Base-by-base conservation (phyloP, 2,888 invertebrate species). In the Drosophila rubida region DNA sequence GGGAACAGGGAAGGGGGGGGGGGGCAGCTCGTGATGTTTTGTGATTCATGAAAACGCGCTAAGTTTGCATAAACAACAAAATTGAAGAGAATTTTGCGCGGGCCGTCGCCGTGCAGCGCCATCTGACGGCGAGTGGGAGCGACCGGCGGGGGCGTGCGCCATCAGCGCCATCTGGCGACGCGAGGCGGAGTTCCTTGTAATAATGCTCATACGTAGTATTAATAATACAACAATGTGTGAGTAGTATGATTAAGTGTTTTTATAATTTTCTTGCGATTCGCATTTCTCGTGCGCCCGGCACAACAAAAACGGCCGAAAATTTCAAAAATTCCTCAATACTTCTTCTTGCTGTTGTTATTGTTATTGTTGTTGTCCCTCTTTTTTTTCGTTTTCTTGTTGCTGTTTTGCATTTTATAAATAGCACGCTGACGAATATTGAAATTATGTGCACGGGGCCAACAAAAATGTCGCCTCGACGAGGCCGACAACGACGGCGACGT, bases 381-480 rank as follows among this genome's bases (percentile, higher is more conserved):
- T 19, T 19, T 19, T 19, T 19, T 19, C 19, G 3, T 19, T 19
- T 19, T 39, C 46, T 48, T 66, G 27, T 63, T 49, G 66, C 48
- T 44, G 27, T 69, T 79, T 78, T 63, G 78, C 75, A 78, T 62
- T 78, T 87, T 88, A 87, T 69, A 88, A 85, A 85, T 85, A 88
- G 79, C 87, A 50, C 42, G 87, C 87, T 85, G 84, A 85, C 84
- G 84, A 88, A 85, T 85, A 85, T 87, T 88, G 82, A 88, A 85
- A 85, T 85, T 88, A 88, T 85, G 89, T 78, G 81, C 72, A 75
- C 69, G 87, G 78, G 88, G 87, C 86, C 83, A 73, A 79, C 77
- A 83, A 83, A 83, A 87, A 83, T 82, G 82, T 82, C 82, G 86
- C 86, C 88, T 80, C 87, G 86, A 71, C 87, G 86, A 71, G 74